These are phyloP conservation scores for Grammomys surdaster DNA, from an alignment of 2,113 vertebrate genomes.

Conservation along the genomic window DNA sequence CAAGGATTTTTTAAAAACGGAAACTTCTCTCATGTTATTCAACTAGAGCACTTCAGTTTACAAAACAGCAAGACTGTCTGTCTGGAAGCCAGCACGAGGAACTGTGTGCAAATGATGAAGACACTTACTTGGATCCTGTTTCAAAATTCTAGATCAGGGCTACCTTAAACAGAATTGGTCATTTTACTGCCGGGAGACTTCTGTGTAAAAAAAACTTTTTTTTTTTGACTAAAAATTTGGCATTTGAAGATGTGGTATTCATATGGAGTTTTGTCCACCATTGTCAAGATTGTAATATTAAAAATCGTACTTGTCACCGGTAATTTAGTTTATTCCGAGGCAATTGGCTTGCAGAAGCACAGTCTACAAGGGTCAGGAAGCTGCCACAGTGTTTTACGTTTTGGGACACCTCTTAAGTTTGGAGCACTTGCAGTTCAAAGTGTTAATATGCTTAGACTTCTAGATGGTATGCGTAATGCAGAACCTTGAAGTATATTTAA, in stretches of 20 bases:
- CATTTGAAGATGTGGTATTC: conserved; percentile 71
- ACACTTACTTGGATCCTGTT: conserved; percentile 80
- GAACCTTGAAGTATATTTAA: conserved; percentile 85
- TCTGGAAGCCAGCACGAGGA: conserved; percentile 88
- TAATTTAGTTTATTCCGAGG: conserved; percentile 78
- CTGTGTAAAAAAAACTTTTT: conserved; percentile 83
- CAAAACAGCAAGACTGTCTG: conserved; percentile 85
- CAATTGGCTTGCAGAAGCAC: conserved; percentile 73
- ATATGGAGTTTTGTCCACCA: conserved; percentile 81
- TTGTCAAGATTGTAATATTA: conserved; percentile 31
- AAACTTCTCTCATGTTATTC: conserved; percentile 88
- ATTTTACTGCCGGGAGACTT: conserved; percentile 81
- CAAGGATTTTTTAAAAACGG: conserved; percentile 86
- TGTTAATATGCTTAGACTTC: conserved; percentile 72
- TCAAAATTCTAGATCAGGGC: conserved; percentile 84
- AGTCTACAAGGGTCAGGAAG: conserved; percentile 80
- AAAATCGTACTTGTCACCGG: conserved; percentile 69
- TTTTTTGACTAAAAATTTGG: conserved; percentile 74
- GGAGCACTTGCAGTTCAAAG: conserved; percentile 84
- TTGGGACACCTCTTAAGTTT: conserved; percentile 77
- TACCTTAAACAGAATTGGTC: conserved; percentile 81
- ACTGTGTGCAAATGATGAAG: conserved; percentile 81
- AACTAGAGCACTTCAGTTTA: conserved; percentile 92
- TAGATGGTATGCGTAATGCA: conserved; percentile 71
- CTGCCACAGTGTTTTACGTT: conserved; percentile 80